Conservation (phyloP, 2,797 vertebrate genomes). For the Argentina silus region DNA sequence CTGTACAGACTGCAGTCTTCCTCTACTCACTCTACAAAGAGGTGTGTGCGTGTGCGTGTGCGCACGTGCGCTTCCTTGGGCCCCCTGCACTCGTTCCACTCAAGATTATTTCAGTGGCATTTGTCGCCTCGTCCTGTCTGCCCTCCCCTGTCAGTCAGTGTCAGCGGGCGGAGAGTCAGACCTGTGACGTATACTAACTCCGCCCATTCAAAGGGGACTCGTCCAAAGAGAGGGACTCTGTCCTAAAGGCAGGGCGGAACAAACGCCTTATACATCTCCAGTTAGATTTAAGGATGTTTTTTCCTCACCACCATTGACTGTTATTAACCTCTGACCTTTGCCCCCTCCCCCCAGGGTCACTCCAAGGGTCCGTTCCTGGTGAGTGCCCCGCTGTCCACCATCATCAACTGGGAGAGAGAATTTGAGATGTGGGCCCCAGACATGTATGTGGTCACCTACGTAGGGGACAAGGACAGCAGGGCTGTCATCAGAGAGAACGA, state of each 20-base stretch:
- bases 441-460: constrained; percentile 97
- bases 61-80: too few relatives aligned
- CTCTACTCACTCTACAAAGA: constrained; percentile 98
- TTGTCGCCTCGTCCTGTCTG: constrained; percentile 52
- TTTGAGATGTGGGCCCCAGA: constrained; percentile 99
- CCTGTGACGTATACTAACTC: constrained; percentile 61
- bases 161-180: constrained; percentile 51
- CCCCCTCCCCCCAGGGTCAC: constrained; percentile 84
- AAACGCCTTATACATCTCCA: constrained; percentile 1
- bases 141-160: constrained; percentile 47
- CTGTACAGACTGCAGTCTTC: constrained; percentile 97
- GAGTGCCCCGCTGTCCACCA: constrained; percentile 96
- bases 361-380: constrained; percentile 98
- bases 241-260: constrained; percentile 70
- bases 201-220: constrained; percentile 62
- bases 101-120: too few relatives aligned
- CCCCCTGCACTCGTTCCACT: too few relatives aligned
- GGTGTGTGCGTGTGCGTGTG: constrained; percentile 68
- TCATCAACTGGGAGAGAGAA: constrained; percentile 99
- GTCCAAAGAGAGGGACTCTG: constrained; percentile 56
- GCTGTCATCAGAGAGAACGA: constrained; percentile 98
- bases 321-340: not conserved
- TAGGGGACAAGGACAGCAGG: constrained; percentile 97
- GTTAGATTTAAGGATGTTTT: not conserved
- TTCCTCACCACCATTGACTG: not conserved